These are phyloP conservation scores for Selenia dentaria DNA, from an alignment of 2,888 invertebrate species.

Conservation along the genomic window DNA sequence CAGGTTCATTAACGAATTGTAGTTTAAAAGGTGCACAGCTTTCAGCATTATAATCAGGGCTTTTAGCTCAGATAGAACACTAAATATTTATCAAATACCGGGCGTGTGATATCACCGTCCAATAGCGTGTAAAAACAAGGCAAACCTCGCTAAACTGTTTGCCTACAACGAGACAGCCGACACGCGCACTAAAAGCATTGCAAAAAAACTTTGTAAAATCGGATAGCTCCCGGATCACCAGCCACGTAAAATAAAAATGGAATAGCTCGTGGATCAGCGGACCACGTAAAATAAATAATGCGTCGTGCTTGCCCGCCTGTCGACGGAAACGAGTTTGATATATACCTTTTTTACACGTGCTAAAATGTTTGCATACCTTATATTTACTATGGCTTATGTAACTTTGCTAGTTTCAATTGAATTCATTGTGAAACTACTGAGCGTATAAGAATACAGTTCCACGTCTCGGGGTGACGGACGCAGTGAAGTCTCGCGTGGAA, in stretches of 20 bases:
- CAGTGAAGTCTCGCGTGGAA: too few relatives aligned
- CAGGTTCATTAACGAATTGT: too few relatives aligned
- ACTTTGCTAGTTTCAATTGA: too few relatives aligned
- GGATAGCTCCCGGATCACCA: conserved; percentile 51
- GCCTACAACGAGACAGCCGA: conserved; percentile 54
- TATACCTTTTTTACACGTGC: conserved; percentile 43
- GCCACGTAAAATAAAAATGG: conserved; percentile 23
- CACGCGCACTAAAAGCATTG: conserved; percentile 60
- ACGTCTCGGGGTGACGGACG: too few relatives aligned
- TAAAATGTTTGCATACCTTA: conserved; percentile 43
- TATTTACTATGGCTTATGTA: background rate
- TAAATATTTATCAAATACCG: conserved; percentile 22
- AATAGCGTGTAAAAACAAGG: conserved; percentile 41
- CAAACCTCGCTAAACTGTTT: conserved; percentile 72
- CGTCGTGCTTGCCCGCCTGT: conserved; percentile 61
- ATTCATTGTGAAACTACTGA: too few relatives aligned
- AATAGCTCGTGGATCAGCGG: conserved; percentile 52
- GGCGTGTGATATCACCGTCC: conserved; percentile 3
- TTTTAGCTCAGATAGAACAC: conserved; percentile 5
- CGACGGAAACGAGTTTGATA: conserved; percentile 50
- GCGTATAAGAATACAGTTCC: too few relatives aligned
- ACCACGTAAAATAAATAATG: conserved; percentile 76
- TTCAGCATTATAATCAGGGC: too few relatives aligned
- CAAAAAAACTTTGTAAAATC: conserved; percentile 41
- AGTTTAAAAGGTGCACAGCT: too few relatives aligned